Base-by-base conservation (phyloP, 2,797 vertebrate species). In the Sparidentex hasta region DNA sequence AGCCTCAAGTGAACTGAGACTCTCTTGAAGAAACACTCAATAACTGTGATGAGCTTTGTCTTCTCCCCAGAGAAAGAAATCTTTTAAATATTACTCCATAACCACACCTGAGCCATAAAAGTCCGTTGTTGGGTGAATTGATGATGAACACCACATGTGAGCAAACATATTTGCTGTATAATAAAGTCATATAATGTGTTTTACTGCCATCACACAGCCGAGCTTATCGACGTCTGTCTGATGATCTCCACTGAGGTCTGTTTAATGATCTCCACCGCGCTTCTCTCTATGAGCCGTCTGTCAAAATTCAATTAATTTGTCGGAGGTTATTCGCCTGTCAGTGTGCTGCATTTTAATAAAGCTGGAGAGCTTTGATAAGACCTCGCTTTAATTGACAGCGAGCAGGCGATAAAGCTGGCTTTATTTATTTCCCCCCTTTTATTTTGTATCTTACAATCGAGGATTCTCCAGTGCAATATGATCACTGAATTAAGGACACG, bases 301-400 rank as follows among this genome's bases (percentile, higher is more conserved):
- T 95, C 94, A 94, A 94, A 94, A 92, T 94, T 92, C 90, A 93
- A 93, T 95, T 93, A 93, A 92, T 93, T 90, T 94, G 91, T 92
- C 92, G 86, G 75, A 85, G 88, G 88, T 93, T 94, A 93, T 92
- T 93, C 85, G 65, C 54, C 88, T 74, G 88, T 90, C 90, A 88
- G 63, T 43, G 77, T 55, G 3, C 64, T 43, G 84, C 83, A 63
- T 89, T 94, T 94, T 95, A 95, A 95, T 95, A 94, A 94, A 87
- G 71, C 86, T 84, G 84, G 66, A 82, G 84, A 51, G 64, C 76
- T 92, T 88, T 85, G 89, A 93, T 93, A 93, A 92, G 83, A 88
- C 47, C 66, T 80, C 7, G 3, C 41, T 84, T 82, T 92, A 92
- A 92, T 86, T 88, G 92, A 86, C 87, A 91, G 68, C 12, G 5